phyloP scores from a whole-genome alignment of 2,113 vertebrate species.

The Hippocampus mohnikei region DNA sequence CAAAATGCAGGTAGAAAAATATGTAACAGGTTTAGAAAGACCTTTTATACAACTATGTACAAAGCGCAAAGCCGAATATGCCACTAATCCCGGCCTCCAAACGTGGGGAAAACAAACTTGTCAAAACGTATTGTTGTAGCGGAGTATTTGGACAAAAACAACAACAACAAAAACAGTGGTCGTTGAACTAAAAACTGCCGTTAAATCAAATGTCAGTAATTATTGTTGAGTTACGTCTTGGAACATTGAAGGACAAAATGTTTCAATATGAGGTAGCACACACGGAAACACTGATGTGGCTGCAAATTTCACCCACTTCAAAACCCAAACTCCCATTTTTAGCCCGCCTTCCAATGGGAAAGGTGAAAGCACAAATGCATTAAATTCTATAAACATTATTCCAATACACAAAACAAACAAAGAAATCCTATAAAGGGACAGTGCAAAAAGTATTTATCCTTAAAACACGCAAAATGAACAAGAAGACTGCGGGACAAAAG shows the following conservation, averaged over 20 bases:
- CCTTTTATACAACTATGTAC: constrained; percentile 87
- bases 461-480: constrained; percentile 48
- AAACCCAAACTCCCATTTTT: background rate
- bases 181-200: background rate
- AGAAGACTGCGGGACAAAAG: constrained; percentile 47
- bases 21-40: constrained; percentile 81
- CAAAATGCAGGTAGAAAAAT: constrained; percentile 79
- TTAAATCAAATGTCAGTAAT: background rate
- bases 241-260: background rate
- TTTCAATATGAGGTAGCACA: background rate
- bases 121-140: background rate
- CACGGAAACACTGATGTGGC: background rate
- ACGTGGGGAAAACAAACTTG: background rate
- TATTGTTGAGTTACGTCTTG: background rate
- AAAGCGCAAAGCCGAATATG: constrained; percentile 61
- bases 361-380: background rate
- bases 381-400: constrained; percentile 55
- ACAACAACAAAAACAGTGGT: background rate
- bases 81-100: background rate
- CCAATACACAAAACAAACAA: constrained; percentile 64
- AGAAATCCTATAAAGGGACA: constrained; percentile 33
- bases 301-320: background rate
- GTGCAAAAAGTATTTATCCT: constrained; percentile 24
- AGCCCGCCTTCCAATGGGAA: background rate
- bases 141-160: too few species aligned